Conservation (phyloP, 2,113 vertebrate genomes). For the Colistium nudipinnis region DNA sequence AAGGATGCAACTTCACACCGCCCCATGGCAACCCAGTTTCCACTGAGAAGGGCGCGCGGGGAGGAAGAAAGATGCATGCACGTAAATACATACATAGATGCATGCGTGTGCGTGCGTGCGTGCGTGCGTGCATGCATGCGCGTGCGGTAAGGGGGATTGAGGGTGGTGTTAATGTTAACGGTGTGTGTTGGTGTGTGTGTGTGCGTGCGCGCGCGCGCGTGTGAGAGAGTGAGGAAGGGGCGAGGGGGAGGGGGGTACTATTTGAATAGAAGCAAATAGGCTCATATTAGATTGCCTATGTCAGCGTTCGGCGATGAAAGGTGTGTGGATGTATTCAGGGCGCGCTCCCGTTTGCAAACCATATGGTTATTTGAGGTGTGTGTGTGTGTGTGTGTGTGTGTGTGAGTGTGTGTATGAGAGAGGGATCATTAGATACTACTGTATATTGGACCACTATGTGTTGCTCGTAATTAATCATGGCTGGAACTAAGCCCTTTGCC, state of each 20-base stretch:
- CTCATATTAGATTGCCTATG: slow-evolving; percentile 48
- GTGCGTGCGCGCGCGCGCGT: slow-evolving; percentile 27
- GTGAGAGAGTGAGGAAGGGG: slow-evolving; percentile 33
- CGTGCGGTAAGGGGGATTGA: slow-evolving; percentile 40
- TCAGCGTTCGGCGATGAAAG: slow-evolving; percentile 69
- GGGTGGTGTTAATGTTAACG: no score
- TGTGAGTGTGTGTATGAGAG: slow-evolving; percentile 21
- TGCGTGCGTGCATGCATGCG: slow-evolving; percentile 28
- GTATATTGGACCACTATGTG: slow-evolving; percentile 61
- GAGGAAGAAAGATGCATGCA: slow-evolving; percentile 23
- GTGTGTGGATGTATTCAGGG: slow-evolving; percentile 75
- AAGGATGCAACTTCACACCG: slow-evolving; percentile 77
- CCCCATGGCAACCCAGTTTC: slow-evolving; percentile 66
- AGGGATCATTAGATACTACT: slow-evolving; percentile 47
- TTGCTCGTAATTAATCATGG: slow-evolving; percentile 65
- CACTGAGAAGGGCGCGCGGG: not conserved
- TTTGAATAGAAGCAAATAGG: slow-evolving; percentile 51
- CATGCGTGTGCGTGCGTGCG: slow-evolving; percentile 4
- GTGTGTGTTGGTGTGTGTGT: slow-evolving; percentile 36
- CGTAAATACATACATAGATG: slow-evolving; percentile 7
- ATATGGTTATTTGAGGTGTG: no score
- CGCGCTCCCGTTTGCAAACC: slow-evolving; percentile 66
- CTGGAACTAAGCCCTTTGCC: slow-evolving; percentile 55
- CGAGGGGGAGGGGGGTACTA: slow-evolving; percentile 15
- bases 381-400: no score